Evolutionary conservation across 1,140 invertebrate genomes (phyloP).

Genomic region (Aphelenchoides besseyi): DNA sequence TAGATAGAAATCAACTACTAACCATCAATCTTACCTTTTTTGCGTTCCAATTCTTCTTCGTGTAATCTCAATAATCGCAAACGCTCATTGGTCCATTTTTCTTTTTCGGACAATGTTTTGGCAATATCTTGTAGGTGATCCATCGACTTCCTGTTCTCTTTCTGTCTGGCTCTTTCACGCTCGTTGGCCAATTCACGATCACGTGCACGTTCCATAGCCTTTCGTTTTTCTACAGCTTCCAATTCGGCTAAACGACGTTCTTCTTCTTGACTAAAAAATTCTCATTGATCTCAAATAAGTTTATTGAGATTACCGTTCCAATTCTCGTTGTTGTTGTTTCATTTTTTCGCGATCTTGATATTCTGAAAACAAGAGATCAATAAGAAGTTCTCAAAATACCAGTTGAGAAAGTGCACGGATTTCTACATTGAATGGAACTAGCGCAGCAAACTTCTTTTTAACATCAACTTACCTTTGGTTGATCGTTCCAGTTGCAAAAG

Average conservation of each 20-base stretch:
- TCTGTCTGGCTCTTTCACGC: slow-evolving; percentile 30
- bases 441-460: background rate
- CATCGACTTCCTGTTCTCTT: slow-evolving; percentile 50
- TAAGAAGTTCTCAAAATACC: background rate
- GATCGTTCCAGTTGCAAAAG: slow-evolving; percentile 46
- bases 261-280: slow-evolving; percentile 42
- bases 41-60: too few species aligned
- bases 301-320: slow-evolving; percentile 34
- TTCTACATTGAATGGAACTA: background rate
- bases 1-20: too few species aligned
- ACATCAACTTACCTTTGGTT: slow-evolving; percentile 31
- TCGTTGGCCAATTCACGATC: slow-evolving; percentile 38
- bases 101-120: slow-evolving; percentile 54
- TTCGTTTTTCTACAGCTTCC: slow-evolving; percentile 47
- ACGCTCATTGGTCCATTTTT: slow-evolving; percentile 54
- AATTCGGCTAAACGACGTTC: slow-evolving; percentile 53
- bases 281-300: background rate
- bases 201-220: slow-evolving; percentile 48
- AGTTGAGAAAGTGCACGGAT: background rate
- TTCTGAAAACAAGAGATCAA: slow-evolving; percentile 25
- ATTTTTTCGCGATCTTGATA: slow-evolving; percentile 41
- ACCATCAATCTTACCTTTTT: too few species aligned
- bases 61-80: slow-evolving; percentile 38
- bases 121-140: slow-evolving; percentile 52
- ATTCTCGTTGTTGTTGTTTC: slow-evolving; percentile 46